These are phyloP conservation scores for Channallabes apus DNA, from an alignment of 2,797 vertebrate genomes.

Conservation along the genomic window DNA sequence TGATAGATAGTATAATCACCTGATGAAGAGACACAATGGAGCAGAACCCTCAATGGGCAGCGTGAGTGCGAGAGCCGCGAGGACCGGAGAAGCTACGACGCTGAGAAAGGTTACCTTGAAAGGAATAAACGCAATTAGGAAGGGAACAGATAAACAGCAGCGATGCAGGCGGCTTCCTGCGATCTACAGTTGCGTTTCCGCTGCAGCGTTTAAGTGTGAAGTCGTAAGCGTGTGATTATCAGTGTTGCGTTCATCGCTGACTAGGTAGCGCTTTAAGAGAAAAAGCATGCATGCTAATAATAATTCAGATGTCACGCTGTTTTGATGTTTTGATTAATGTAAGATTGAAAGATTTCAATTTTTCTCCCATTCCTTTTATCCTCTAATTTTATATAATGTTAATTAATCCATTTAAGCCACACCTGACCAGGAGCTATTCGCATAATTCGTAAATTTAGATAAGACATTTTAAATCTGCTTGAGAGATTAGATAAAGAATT, in stretches of 20 bases:
- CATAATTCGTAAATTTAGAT: conserved; percentile 43
- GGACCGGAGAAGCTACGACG: conserved; percentile 41
- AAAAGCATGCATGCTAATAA: too few species aligned
- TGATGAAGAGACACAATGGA: conserved; percentile 75
- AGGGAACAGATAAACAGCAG: conserved; percentile 64
- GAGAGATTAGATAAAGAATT: conserved; percentile 60
- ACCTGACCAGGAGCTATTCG: conserved; percentile 54
- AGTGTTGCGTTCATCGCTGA: not conserved
- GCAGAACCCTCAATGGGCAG: conserved; percentile 69
- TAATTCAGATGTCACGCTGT: not conserved
- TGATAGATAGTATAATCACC: conserved; percentile 83
- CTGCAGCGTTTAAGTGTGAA: not conserved
- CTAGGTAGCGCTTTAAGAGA: not conserved
- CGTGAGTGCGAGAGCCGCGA: conserved; percentile 60
- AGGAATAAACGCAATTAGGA: conserved; percentile 65
- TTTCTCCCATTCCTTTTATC: not conserved
- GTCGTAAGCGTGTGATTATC: not conserved
- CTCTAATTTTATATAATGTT: not conserved
- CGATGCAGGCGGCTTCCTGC: conserved; percentile 50
- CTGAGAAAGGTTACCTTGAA: conserved; percentile 68
- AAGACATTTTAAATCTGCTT: conserved; percentile 56
- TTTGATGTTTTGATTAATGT: conserved; percentile 13
- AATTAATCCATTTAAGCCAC: conserved; percentile 32
- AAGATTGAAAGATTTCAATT: not conserved
- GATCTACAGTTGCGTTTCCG: conserved; percentile 28